Evolutionary conservation across 2,113 vertebrate species (phyloP), one percentile per base, ranked within the genome.

Genomic region (Malurus cyaneus): DNA sequence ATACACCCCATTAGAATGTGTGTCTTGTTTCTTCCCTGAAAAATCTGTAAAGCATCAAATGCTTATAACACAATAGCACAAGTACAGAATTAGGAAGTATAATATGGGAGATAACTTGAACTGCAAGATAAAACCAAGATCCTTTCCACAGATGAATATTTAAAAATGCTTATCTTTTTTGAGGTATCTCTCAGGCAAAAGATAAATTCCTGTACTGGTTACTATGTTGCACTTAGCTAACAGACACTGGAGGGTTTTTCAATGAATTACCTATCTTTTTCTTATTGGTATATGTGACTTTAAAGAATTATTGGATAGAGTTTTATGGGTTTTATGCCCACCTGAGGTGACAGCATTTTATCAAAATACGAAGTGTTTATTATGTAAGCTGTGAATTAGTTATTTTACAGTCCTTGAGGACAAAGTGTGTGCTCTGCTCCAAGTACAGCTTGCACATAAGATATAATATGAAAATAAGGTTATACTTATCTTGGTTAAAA

Each of bases 221-320:
- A 88, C 90, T 96, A 41, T 79, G 84, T 86, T 91, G 32, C 71
- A 78, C 13, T 76, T 70, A 53, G 11, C 52, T 81, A 86, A 79
- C 3, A n/a, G 24, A 29, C 12, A 15, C 11, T 42, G 66, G 10
- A 42, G 8, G 0, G 0, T 25, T 64, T 78, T 59, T 9, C 2
- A 70, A 76, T 65, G 1, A 49, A 34, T 49, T 86, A 1, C 25
- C 8, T 56, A 8, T 36, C 25, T 74, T 46, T 91, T 67, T 57
- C 24, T 79, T 46, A 59, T 50, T 77, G 6, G 1, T 42, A 42
- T 36, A 8, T 20, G 11, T 46, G 64, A 32, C 46, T 94, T 86
- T 9, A 34, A 10, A 86, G 42, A 18, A 25, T 16, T 72, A 56
- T 64, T 50, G 72, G 57, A 29, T 60, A 44, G 14, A 31, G 81